A percentile compares a stretch with the other conserved stretches of the same genome.
Evolutionary conservation across 2,113 vertebrate species (phyloP).

Genomic region (Paradoxurus hermaphroditus): DNA sequence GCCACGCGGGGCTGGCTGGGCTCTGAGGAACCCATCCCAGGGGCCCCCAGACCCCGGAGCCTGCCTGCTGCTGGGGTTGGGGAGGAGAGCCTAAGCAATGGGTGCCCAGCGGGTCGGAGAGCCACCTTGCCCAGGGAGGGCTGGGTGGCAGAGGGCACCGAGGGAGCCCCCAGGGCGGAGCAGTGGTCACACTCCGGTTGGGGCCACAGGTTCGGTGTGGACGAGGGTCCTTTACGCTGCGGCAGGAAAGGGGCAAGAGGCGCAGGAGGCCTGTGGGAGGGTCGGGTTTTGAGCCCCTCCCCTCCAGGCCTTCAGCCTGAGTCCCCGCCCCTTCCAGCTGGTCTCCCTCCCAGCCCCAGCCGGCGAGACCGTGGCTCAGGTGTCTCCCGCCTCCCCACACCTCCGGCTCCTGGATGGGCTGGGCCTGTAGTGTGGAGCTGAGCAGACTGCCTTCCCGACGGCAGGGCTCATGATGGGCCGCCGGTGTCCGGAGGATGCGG

Average conservation of each 20-base stretch:
- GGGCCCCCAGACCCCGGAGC: background rate
- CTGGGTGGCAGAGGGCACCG: rapidly evolving
- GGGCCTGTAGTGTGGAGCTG: background rate
- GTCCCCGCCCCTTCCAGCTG: background rate
- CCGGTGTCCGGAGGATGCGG: rapidly evolving
- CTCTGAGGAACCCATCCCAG: background rate
- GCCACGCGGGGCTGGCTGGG: no score
- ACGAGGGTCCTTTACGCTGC: rapidly evolving
- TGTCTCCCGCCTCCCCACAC: background rate
- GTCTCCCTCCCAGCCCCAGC: background rate
- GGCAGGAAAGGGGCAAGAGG: background rate
- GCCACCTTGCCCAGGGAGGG: background rate
- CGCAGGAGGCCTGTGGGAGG: rapidly evolving
- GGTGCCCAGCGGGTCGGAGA: background rate
- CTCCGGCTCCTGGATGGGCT: background rate
- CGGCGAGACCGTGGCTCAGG: rapidly evolving
- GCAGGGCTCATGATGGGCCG: background rate
- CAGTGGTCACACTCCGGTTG: rapidly evolving
- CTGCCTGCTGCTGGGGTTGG: rapidly evolving
- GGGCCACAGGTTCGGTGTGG: background rate
- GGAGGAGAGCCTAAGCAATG: background rate
- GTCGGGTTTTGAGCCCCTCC: background rate
- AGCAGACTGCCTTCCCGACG: background rate
- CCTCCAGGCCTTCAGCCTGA: no score
- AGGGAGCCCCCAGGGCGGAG: rapidly evolving